Conservation (phyloP, 2,888 invertebrate genomes). For the Cantharis rufa region DNA sequence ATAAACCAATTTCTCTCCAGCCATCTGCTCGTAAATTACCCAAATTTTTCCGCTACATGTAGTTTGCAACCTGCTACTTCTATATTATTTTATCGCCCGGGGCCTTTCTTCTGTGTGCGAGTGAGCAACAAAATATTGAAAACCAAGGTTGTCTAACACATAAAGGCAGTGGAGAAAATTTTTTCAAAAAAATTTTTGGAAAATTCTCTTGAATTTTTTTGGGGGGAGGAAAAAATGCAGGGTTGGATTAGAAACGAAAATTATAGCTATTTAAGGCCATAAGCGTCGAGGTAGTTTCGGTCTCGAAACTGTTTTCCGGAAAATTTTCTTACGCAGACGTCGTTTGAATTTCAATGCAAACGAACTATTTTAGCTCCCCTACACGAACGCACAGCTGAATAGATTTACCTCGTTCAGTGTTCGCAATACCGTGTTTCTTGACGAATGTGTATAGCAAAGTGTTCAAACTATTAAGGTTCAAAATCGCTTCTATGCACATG, state of each 20-base stretch:
- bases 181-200: too few species aligned
- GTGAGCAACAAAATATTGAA: too few species aligned
- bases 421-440: slow-evolving; percentile 26
- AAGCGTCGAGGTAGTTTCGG: not conserved
- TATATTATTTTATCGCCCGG: not conserved
- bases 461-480: slow-evolving; percentile 30
- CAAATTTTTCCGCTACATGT: not conserved
- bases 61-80: too few species aligned
- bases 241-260: not conserved
- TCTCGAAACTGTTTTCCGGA: slow-evolving; percentile 26
- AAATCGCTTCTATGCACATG: slow-evolving; percentile 24
- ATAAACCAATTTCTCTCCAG: not conserved
- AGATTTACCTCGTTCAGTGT: slow-evolving; percentile 32
- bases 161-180: too few species aligned
- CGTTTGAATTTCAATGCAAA: slow-evolving; percentile 23
- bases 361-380: slow-evolving; percentile 29
- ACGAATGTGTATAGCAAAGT: slow-evolving; percentile 31
- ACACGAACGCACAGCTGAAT: slow-evolving; percentile 20
- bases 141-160: too few species aligned
- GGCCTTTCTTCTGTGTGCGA: not conserved
- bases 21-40: not conserved
- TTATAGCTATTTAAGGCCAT: not conserved
- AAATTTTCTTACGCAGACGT: slow-evolving; percentile 17
- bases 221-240: not conserved
- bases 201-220: not conserved